Base-by-base conservation (phyloP, 2,888 invertebrate genomes). In the Acrobeloides nanus region DNA sequence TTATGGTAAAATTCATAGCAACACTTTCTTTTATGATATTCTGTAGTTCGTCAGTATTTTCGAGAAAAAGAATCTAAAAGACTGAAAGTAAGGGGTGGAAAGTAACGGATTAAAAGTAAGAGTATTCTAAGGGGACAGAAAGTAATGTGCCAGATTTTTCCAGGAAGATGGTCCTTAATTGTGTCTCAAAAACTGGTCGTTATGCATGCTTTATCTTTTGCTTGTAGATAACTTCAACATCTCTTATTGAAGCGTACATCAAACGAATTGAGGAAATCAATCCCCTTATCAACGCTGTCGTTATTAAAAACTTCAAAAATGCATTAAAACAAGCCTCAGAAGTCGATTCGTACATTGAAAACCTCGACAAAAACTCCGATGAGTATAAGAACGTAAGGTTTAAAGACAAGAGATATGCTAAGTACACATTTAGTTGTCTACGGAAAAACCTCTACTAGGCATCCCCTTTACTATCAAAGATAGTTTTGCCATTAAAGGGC, bases 221-320 rank as follows among this genome's bases (percentile, higher is more conserved):
- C 51, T 21, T 57, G 38, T 38, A 61, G 60, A 52, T 68, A 6
- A 53, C 59, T 15, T 52, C 62, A n/a, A 41, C 46, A 8, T 59
- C 57, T 4, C 53, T 69, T 21, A 48, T 69, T 8, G 58, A 60
- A 18, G 58, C 61, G n/a, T 69, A 67, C 50, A 69, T 69, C 39
- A 51, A 51, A n/a, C 35, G 69, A 23, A 62, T 68, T 38, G 60
- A 63, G 15, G 53, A 59, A 39, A 55, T 69, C 6, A 67, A 69
- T 46, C 50, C 42, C 21, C 46, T 55, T 15, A 59, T 69, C 51
- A 69, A 70, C 40, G 69, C 68, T 1, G 60, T 66, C 24, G 68
- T 66, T 10, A 46, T 60, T 26, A 58, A 63, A 26, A 57, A 62
- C 34, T 69, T 60, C 41, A 61, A 60, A 3, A 48, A 52, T 2